Percentiles rank a stretch among this genome's conserved stretches.
Evolutionary conservation across 2,797 vertebrate species (phyloP).

Genomic region (Gastrophryne carolinensis): DNA sequence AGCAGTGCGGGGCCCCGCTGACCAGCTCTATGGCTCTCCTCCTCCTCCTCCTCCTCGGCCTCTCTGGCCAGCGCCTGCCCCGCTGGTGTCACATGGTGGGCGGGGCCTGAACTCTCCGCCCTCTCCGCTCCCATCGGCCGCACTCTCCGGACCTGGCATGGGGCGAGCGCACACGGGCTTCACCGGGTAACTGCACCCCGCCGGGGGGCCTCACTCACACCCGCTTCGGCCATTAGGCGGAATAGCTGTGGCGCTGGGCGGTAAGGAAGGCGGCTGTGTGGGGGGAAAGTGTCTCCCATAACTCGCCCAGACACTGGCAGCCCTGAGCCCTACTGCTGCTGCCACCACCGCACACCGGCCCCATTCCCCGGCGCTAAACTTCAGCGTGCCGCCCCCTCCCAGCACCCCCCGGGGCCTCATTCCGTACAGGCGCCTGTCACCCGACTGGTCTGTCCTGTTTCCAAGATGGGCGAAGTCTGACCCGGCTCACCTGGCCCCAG

Average conservation of each 20-base stretch:
- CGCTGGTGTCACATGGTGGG: conserved; percentile 44
- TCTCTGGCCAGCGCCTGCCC: conserved; percentile 27
- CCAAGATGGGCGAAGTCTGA: background rate
- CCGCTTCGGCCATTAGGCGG: too few species aligned
- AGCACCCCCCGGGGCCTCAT: conserved; percentile 27
- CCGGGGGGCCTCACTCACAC: conserved; percentile 2
- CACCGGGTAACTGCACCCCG: conserved; percentile 42
- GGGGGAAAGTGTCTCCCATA: too few species aligned
- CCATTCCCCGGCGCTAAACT: background rate
- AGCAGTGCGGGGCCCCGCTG: too few species aligned
- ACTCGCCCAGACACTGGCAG: background rate
- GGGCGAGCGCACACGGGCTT: conserved; percentile 12
- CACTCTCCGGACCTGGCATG: conserved; percentile 52
- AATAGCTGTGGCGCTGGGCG: too few species aligned
- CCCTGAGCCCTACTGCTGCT: background rate
- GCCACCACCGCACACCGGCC: background rate
- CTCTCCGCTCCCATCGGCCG: conserved; percentile 49
- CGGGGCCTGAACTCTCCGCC: conserved; percentile 31
- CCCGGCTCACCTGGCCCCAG: background rate
- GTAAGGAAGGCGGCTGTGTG: too few species aligned
- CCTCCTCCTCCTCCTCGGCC: too few species aligned
- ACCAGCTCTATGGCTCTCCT: too few species aligned
- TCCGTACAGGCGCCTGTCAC: conserved; percentile 13
- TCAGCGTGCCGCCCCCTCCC: background rate
- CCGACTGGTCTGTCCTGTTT: conserved; percentile 45